A percentile compares a stretch with the other conserved stretches of the same genome.
These are phyloP conservation scores for Anguilla anguilla DNA, from an alignment of 2,797 vertebrate species.

Conservation along the genomic window DNA sequence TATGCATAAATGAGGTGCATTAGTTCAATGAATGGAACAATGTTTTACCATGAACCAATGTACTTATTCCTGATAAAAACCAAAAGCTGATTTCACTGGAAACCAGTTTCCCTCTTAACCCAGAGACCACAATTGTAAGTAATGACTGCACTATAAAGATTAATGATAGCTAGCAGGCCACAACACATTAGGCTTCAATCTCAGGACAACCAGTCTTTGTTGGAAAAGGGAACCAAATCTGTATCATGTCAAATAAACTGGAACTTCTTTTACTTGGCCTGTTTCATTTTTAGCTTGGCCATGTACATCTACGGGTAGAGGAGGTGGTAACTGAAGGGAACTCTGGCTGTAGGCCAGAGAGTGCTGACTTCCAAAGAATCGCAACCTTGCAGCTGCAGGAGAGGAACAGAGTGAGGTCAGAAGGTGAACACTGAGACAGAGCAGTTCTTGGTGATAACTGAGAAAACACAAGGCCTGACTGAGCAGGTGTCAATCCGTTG, in stretches of 20 bases:
- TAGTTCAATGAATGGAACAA: not conserved
- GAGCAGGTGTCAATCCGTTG: not conserved
- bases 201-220: not conserved
- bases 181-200: not conserved
- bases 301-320: not conserved
- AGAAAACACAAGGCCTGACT: not conserved
- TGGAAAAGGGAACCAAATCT: not conserved
- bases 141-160: not conserved
- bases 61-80: not conserved
- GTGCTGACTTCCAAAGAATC: not conserved
- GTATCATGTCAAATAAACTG: not conserved
- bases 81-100: conserved; percentile 1
- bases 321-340: not conserved
- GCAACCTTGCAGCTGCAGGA: not conserved
- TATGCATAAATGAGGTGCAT: not conserved
- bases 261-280: not conserved
- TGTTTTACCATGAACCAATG: not conserved
- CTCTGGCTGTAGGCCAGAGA: not conserved
- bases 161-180: not conserved
- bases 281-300: not conserved
- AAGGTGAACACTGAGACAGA: not conserved
- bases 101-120: not conserved
- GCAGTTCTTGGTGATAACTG: too few relatives aligned
- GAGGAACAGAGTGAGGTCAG: not conserved
- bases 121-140: not conserved